Evolutionary conservation across 2,797 vertebrate genomes (phyloP), one percentile per base, ranked within the genome.

Genomic region (Tokudaia tokunoshimensis): DNA sequence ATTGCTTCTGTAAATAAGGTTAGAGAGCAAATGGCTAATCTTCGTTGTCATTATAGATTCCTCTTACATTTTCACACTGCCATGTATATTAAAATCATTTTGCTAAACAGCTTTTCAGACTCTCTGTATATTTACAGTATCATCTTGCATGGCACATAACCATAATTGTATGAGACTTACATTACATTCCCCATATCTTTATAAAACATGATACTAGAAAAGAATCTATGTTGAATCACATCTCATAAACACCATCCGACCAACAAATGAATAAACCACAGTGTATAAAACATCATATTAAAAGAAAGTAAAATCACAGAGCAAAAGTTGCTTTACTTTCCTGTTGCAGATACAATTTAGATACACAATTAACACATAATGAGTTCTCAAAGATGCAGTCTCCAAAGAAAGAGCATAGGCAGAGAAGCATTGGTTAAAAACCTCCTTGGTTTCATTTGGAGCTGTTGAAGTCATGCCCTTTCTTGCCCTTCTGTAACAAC

Each of bases 1-100:
- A 99, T 98, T 98, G 98, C 98, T 98, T 98, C 98, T 98, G 98
- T 98, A 98, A 98, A 99, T 98, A 98, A 98, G 98, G 98, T 99
- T 98, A 98, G 98, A 98, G 98, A 98, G 98, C 98, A 98, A 98
- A 98, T 98, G 98, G 98, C 98, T 99, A 98, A 98, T 99, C 98
- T 98, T 98, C 97, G 74, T 98, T 98, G 98, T 98, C 98, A 97
- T 99, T 99, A 98, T 98, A 97, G 98, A 99, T 98, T 98, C 98
- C 98, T 98, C 98, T 98, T 98, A 97, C 98, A 98, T 98, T 98
- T 98, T 98, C 98, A 98, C 98, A 98, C 98, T 98, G 99, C 98
- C 96, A 98, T 95, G 97, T 98, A 96, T 97, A 97, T 98, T 98
- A 98, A 98, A 98, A 98, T 98, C 97, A 97, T 98, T 99, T 98